Evolutionary conservation across 2,888 invertebrate species (phyloP).

Genomic region (Dryococelus australis): DNA sequence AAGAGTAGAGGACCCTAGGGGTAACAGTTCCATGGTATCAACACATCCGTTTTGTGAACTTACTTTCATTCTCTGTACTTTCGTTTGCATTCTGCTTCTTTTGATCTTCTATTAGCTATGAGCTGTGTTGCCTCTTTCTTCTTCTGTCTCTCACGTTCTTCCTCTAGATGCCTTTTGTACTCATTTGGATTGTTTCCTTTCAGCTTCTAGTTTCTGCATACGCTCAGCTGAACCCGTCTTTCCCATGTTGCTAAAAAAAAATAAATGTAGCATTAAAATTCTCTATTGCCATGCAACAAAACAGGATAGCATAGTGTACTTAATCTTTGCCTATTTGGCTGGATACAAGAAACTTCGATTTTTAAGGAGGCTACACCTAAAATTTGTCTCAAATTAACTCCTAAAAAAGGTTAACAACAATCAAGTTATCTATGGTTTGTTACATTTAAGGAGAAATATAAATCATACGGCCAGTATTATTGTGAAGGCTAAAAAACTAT

Average conservation of each 20-base stretch:
- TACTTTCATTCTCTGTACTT: conserved; percentile 6
- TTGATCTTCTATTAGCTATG: no score
- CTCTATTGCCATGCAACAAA: not conserved
- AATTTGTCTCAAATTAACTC: not conserved
- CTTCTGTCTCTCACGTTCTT: not conserved
- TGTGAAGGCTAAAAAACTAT: not conserved
- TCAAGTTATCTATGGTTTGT: not conserved
- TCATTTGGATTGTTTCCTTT: not conserved
- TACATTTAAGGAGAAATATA: no score
- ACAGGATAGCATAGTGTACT: not conserved
- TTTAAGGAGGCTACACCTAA: not conserved
- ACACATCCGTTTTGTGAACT: not conserved
- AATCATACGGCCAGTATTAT: no score
- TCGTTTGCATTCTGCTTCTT: not conserved
- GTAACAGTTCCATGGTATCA: not conserved
- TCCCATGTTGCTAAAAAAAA: not conserved
- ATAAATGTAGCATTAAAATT: not conserved
- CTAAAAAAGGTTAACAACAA: not conserved
- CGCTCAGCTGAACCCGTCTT: not conserved
- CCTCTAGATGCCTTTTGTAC: not conserved
- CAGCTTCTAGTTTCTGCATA: not conserved
- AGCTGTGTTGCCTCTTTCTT: not conserved
- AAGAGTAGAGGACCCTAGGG: conserved; percentile 6
- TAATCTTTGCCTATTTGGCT: not conserved
- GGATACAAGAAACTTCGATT: not conserved